Evolutionary conservation across 2,888 invertebrate genomes (phyloP), one percentile per base, ranked within the genome.

Genomic region (Glaucopsyche alexis): DNA sequence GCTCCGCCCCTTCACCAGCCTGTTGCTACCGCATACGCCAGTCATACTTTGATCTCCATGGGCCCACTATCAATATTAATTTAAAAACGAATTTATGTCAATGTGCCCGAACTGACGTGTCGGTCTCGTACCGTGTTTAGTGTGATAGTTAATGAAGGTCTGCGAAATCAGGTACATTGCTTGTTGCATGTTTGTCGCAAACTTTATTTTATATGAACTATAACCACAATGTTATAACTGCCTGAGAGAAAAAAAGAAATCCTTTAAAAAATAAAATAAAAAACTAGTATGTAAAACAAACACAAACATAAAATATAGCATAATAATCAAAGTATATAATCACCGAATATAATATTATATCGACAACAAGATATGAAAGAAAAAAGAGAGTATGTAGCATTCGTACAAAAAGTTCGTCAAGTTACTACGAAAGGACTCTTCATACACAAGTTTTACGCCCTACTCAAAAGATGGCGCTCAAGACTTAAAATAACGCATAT

Each of bases 21-120:
- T 93, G 93, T 93, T 92, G 93, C 89, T 91, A 83, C 81, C 84
- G 84, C 78, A 78, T 73, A 78, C 88, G 89, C 87, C 91, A 92
- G 92, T 93, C 83, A 84, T 79, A 80, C 80, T 75, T 79, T 73
- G 80, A 79, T 81, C 79, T 80, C 81, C 84, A 83, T 78, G 81
- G 82, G 87, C 82, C 83, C 80, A 85, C 85, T 83, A 83, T 81
- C 84, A 80, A 82, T 80, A 72, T 72, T 72, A 72, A 69, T 69
- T 71, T 52, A 50, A 72, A 70, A 70, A 73, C 55, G 19, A 29
- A 69, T 69, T 69, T 49, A 69, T 69, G 71, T 73, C 74, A 65
- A 74, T 71, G 76, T 75, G 77, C 74, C 71, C 47, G 76, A 74
- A 60, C 60, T 73, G 74, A 75, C 78, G 79, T 74, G 73, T 79